Percentiles rank a stretch among this genome's conserved stretches.
phyloP scores from a whole-genome alignment of 2,797 vertebrate species.

The Macrochelys suwanniensis region DNA sequence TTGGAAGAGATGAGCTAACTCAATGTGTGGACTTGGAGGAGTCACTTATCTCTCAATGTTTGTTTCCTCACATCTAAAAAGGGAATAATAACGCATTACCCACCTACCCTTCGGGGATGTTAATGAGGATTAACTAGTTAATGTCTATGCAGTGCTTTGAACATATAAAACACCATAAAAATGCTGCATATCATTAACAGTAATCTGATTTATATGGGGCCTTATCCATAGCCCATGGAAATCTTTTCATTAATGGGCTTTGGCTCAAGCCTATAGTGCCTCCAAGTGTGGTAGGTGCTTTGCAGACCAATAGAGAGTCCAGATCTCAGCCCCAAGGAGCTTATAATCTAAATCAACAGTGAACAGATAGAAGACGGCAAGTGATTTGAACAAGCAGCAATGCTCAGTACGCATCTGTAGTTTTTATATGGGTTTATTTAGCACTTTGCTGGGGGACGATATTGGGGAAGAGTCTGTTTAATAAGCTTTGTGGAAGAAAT shows the following conservation, averaged over 20 bases:
- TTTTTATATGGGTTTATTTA: neutral
- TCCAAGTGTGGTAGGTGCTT: neutral
- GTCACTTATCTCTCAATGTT: neutral
- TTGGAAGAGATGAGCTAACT: neutral
- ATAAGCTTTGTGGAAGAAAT: neutral
- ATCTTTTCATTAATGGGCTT: fast-evolving
- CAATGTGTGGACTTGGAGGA: neutral
- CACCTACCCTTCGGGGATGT: neutral
- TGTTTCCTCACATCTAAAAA: neutral
- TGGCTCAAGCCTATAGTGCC: neutral
- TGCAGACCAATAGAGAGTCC: neutral
- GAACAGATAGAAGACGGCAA: neutral
- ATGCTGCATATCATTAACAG: neutral
- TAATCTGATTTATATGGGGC: neutral
- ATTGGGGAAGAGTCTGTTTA: neutral
- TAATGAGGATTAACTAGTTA: neutral
- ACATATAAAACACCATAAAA: neutral
- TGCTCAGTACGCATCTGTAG: neutral
- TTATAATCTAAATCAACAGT: neutral
- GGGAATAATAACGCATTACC: neutral
- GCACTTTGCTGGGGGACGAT: neutral
- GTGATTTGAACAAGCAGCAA: neutral
- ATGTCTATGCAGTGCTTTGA: neutral
- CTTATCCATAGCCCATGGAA: neutral
- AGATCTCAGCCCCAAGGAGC: neutral